Conservation (phyloP, 2,113 vertebrate genomes). For the Alethe castanea region DNA sequence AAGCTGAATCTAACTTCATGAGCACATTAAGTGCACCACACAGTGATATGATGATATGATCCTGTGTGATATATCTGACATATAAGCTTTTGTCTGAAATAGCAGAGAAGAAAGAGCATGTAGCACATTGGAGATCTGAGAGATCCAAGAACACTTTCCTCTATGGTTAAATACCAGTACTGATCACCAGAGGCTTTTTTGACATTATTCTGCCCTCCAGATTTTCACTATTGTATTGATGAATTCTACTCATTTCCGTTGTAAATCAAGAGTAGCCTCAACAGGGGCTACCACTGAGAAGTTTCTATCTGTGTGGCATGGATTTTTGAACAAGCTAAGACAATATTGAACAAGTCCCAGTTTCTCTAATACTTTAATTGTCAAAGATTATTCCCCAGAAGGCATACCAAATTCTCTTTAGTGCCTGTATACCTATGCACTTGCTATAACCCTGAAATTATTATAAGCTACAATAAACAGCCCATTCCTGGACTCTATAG, state of each 20-base stretch:
- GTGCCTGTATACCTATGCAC: not conserved
- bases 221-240: not conserved
- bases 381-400: not conserved
- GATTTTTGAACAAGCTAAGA: not conserved
- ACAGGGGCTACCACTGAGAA: not conserved
- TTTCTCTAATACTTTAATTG: not conserved
- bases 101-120: not conserved
- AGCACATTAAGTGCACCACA: not conserved
- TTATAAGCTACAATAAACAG: not conserved
- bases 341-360: not conserved
- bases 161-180: not conserved
- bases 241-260: not conserved
- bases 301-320: not conserved
- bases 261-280: not conserved
- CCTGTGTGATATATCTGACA: not conserved
- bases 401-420: not conserved
- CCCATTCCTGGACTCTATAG: not conserved
- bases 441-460: not conserved
- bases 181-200: not conserved
- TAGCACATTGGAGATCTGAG: not conserved
- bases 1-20: not conserved
- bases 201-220: not conserved
- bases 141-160: not conserved
- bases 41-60: accelerated
- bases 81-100: not conserved